Evolutionary conservation across 2,113 vertebrate genomes (phyloP).

Genomic region (Promerops cafer): DNA sequence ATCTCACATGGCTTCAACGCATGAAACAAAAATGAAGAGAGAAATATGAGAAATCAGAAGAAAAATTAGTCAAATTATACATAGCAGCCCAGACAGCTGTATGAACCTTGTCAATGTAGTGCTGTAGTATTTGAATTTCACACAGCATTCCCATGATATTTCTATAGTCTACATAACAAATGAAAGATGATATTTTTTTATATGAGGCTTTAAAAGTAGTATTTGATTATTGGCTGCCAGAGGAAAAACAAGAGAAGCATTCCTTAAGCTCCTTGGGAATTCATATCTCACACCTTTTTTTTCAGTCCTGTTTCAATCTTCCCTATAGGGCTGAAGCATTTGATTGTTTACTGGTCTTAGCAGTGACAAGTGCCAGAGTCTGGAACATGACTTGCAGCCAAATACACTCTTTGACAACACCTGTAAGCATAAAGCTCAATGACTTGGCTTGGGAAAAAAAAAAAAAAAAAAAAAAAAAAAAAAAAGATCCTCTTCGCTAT

Average conservation of each 20-base stretch:
- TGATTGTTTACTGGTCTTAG: background rate
- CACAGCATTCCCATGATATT: background rate
- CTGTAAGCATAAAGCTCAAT: background rate
- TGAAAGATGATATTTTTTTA: background rate
- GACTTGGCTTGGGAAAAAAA: background rate
- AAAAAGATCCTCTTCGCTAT: background rate
- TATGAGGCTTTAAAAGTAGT: background rate
- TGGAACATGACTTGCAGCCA: background rate
- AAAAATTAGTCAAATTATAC: background rate
- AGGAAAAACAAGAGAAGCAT: background rate
- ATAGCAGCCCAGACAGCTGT: background rate
- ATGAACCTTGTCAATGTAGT: background rate
- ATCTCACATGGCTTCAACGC: background rate
- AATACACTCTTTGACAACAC: background rate
- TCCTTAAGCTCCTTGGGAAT: background rate
- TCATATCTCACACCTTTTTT: background rate
- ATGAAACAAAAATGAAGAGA: background rate
- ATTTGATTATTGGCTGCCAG: background rate
- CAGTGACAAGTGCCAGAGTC: background rate
- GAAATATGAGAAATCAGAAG: background rate
- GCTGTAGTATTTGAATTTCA: background rate
- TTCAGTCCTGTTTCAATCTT: background rate
- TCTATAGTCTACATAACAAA: background rate
- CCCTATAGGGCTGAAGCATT: background rate
- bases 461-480: background rate